Evolutionary conservation across 2,797 vertebrate genomes (phyloP).

Genomic region (Synaphobranchus kaupii): DNA sequence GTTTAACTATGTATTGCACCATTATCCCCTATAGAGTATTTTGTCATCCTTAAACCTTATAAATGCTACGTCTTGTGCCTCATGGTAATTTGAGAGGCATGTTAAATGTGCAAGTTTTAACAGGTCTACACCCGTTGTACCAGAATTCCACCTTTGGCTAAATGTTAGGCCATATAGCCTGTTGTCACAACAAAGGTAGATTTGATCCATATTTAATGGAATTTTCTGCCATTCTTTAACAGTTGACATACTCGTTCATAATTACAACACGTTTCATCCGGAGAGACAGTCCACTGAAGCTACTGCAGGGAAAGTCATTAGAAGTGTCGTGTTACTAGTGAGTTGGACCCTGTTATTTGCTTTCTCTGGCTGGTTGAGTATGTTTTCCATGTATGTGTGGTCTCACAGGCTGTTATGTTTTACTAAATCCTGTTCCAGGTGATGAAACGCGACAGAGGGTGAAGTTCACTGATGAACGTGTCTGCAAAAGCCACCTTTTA

Average conservation of each 20-base stretch:
- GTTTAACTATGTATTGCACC: not conserved
- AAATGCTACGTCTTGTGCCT: not conserved
- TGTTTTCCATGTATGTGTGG: slow-evolving; percentile 48
- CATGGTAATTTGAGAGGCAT: slow-evolving; percentile 8
- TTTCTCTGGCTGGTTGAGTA: slow-evolving; percentile 18
- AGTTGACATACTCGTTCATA: not conserved
- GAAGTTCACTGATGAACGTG: slow-evolving; percentile 95
- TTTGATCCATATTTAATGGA: not conserved
- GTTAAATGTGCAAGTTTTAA: slow-evolving; percentile 15
- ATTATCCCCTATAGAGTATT: not conserved
- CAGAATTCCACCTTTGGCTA: not conserved
- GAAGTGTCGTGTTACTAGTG: slow-evolving; percentile 23
- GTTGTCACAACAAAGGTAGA: not conserved
- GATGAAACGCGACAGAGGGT: slow-evolving; percentile 98
- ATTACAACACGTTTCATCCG: not conserved
- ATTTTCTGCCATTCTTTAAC: slow-evolving; percentile 20
- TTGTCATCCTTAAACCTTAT: not conserved
- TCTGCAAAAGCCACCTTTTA: slow-evolving; percentile 99
- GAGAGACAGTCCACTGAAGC: slow-evolving; percentile 5
- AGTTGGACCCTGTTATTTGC: slow-evolving; percentile 30
- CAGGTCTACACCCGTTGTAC: not conserved
- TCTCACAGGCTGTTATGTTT: slow-evolving; percentile 39
- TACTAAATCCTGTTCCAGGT: slow-evolving; percentile 82
- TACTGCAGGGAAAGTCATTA: slow-evolving; percentile 30
- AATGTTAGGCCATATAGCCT: not conserved